Evolutionary conservation across 1,140 invertebrate genomes (phyloP).

Genomic region (Steinernema feltiae): DNA sequence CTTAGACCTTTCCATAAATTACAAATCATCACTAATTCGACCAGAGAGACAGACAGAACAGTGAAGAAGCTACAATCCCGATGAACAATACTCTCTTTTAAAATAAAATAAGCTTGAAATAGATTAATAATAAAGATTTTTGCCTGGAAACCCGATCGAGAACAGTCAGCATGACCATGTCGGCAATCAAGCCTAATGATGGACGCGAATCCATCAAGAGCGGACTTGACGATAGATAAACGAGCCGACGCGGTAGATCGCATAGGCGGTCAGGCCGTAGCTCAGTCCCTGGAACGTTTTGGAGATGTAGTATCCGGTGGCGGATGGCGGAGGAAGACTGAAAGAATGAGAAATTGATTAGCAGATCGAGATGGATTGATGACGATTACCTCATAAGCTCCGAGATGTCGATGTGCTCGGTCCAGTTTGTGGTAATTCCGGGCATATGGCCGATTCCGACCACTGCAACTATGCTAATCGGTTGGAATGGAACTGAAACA

Average conservation of each 20-base stretch:
- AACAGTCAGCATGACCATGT: not conserved
- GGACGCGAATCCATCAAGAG: not conserved
- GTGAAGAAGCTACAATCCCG: not conserved
- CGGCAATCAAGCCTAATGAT: not conserved
- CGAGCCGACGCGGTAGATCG: slow-evolving; percentile 24
- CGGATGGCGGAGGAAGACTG: slow-evolving; percentile 32
- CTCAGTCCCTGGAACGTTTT: slow-evolving; percentile 19
- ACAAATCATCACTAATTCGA: too few relatives aligned
- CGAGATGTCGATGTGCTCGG: slow-evolving; percentile 38
- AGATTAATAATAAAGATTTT: too few relatives aligned
- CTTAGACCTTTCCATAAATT: too few relatives aligned
- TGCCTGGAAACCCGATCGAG: not conserved
- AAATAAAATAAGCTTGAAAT: not conserved
- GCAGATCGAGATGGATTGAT: not conserved
- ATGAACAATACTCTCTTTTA: not conserved
- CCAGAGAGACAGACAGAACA: too few relatives aligned
- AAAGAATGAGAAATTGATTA: slow-evolving; percentile 21
- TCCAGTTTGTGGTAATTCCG: slow-evolving; percentile 49
- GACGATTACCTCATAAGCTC: slow-evolving; percentile 37
- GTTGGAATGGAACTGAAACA: slow-evolving; percentile 26
- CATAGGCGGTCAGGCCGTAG: slow-evolving; percentile 19
- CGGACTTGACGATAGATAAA: slow-evolving; percentile 23
- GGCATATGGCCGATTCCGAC: slow-evolving; percentile 56
- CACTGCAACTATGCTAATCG: slow-evolving; percentile 50
- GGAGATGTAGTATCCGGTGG: slow-evolving; percentile 16